These are phyloP conservation scores for Phymastichus coffea DNA, from an alignment of 1,140 invertebrate species.

Conservation along the genomic window DNA sequence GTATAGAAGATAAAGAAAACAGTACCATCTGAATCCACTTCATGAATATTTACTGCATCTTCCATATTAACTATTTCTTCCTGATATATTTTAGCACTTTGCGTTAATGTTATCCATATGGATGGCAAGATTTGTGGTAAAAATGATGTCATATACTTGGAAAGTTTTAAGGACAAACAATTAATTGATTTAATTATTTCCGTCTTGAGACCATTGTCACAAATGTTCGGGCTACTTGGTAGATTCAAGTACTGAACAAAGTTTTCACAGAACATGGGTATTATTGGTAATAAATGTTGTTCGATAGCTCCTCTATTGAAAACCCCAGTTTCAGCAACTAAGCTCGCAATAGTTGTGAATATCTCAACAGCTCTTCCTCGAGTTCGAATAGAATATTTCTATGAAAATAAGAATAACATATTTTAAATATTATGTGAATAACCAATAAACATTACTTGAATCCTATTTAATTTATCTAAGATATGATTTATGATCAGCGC, in stretches of 20 bases:
- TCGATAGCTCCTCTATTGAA: conserved; percentile 62
- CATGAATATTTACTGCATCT: conserved; percentile 51
- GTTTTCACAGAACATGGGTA: conserved; percentile 72
- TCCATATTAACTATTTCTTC: conserved; percentile 62
- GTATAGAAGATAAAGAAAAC: too few species aligned
- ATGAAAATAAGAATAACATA: conserved; percentile 42
- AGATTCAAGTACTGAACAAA: conserved; percentile 65
- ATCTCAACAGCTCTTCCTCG: conserved; percentile 68
- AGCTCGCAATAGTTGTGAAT: conserved; percentile 62
- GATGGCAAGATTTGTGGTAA: conserved; percentile 68
- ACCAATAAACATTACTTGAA: neutral
- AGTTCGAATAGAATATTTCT: conserved; percentile 64
- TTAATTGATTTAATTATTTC: conserved; percentile 74
- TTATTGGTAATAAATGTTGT: conserved; percentile 64
- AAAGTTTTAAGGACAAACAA: conserved; percentile 64
- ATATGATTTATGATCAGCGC: too few species aligned
- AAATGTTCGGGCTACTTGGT: conserved; percentile 60
- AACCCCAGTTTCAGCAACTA: conserved; percentile 62
- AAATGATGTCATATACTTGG: conserved; percentile 66
- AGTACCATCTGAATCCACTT: conserved; percentile 62
- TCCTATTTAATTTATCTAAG: too few species aligned
- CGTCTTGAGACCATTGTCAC: conserved; percentile 72
- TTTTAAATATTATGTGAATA: neutral
- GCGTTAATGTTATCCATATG: conserved; percentile 71
- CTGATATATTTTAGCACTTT: conserved; percentile 69